Base-by-base conservation (phyloP, 1,140 invertebrate genomes). In the Trichoplusia ni region DNA sequence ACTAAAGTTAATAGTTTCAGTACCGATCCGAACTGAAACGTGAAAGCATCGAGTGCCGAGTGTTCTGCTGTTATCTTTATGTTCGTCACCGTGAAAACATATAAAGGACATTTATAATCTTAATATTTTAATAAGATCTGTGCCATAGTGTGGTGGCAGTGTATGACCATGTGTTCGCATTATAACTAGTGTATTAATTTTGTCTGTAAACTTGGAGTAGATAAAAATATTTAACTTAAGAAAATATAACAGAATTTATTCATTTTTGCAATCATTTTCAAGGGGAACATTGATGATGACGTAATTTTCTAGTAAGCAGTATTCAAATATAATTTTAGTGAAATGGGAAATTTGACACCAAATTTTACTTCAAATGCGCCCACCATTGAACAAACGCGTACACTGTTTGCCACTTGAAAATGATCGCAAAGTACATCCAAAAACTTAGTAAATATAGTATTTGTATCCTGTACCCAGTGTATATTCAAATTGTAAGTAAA, bases 101-200 rank as follows among this genome's bases (percentile, higher is more conserved):
- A 47, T 60, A 60, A 69, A 75, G 69, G 69, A 80, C 70, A 75
- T 81, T 81, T 77, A 81, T 77, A 77, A 58, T 58, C 51, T 79
- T 75, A 80, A 81, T 82, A 73, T 77, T 71, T 74, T 76, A 72
- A 73, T 79, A 82, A 87, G 83, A 88, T 89, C 85, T 88, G 87
- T 90, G 87, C 87, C 87, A 90, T 90, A 89, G 75, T 66, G 81
- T 81, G 77, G 73, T 90, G 85, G 87, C 85, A 85, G 76, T 78
- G 78, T 81, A 81, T 76, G 73, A 80, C 67, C 75, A 81, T 78
- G 76, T 81, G 81, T 84, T 85, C 77, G 76, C 78, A 79, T 80
- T 83, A 79, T 84, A 84, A 67, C 65, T 85, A 82, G 75, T 79
- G 65, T 80, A 61, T 84, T 82, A 81, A 86, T 77, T 86, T 86